phyloP scores from a whole-genome alignment of 2,113 vertebrate species.

The Peromyscus californicus region DNA sequence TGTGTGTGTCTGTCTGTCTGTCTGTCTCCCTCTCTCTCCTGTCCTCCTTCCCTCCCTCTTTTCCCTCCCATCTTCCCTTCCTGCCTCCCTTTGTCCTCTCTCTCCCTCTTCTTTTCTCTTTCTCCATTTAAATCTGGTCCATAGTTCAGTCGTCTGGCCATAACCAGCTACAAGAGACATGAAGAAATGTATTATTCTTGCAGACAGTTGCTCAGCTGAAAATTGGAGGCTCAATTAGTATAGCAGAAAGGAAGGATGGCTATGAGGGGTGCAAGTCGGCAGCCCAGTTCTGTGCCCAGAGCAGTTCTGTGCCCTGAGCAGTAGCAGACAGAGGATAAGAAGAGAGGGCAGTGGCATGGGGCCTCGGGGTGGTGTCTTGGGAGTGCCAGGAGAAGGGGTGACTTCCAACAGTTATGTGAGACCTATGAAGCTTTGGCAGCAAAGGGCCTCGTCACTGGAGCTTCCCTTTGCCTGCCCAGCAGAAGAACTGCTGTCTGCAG shows the following conservation, averaged over 20 bases:
- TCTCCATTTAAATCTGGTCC: not conserved
- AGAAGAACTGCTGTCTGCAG: not conserved
- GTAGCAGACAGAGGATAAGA: not conserved
- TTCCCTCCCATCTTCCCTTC: not conserved
- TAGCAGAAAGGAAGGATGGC: not conserved
- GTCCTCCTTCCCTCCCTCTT: accelerated
- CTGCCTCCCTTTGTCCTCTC: not conserved
- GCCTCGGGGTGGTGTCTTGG: not conserved
- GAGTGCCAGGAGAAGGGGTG: not conserved
- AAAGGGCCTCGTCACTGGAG: not conserved
- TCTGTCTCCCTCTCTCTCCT: too few relatives aligned
- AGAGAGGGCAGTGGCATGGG: not conserved
- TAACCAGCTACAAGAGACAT: not conserved
- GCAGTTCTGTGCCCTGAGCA: not conserved
- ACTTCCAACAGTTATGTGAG: not conserved
- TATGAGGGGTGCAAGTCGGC: not conserved
- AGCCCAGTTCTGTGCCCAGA: not conserved
- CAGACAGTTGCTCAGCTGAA: not conserved
- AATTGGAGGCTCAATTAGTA: not conserved
- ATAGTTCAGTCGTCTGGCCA: not conserved
- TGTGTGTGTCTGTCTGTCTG: too few relatives aligned
- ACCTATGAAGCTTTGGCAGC: not conserved
- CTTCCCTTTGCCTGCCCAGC: not conserved
- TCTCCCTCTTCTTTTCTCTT: not conserved
- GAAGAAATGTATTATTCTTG: not conserved